Evolutionary conservation across 2,113 vertebrate species (phyloP), one percentile per base, ranked within the genome.

Genomic region (Bubalus kerabau): DNA sequence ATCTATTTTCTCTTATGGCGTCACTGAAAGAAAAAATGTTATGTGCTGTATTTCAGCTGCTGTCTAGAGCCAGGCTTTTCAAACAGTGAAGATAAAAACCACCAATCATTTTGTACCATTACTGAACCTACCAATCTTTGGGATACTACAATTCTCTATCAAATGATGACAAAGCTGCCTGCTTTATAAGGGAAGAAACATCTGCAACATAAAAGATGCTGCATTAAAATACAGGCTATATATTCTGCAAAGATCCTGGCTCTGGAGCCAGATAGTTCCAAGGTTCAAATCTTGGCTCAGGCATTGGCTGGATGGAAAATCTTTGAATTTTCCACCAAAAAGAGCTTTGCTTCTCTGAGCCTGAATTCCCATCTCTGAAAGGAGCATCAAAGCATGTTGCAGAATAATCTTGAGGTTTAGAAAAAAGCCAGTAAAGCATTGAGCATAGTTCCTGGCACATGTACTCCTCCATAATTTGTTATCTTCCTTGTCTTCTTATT

Each of bases 11-110:
- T 94, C 46, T 52, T 86, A 85, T 50, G 57, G 24, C 24, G 84
- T 36, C 50, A 93, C 46, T 59, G 36, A 57, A 17, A 46, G 56
- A 46, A 60, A 60, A 76, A 62, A 40, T 28, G 16, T 56, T 90
- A 50, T 26, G 40, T 32, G n/a, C 52, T 81, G 2, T 54, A 57
- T 86, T 96, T 96, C 43, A 90, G 85, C 54, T 28, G 93, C 88
- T 95, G 48, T 81, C 90, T 11, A 71, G 14, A 97, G 85, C 43
- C 50, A 76, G n/a, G 48, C 30, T 85, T 90, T 32, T 40, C 54
- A 96, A 93, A 94, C 92, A 96, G 96, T 94, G 82, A 43, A 91
- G 89, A 90, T 28, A 50, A 62, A 97, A 97, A 80, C 46, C 60
- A 92, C 84, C 71, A 95, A 78, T 94, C 94, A 96, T 92, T 85